Base-by-base conservation (phyloP, 1,140 invertebrate genomes). In the Chrysopa pallens region DNA sequence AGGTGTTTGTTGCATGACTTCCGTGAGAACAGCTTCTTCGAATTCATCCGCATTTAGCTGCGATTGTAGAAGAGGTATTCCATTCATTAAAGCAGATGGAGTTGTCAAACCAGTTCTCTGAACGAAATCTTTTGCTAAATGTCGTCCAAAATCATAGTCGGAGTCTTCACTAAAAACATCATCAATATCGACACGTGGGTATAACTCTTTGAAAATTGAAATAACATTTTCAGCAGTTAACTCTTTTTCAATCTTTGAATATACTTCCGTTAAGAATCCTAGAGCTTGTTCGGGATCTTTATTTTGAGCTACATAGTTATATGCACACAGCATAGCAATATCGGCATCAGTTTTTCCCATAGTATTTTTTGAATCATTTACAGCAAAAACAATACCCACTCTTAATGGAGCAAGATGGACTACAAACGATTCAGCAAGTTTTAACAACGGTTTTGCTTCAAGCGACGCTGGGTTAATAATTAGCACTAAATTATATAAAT, bases 401-500 rank as follows among this genome's bases (percentile, higher is more conserved):
- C 93, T 68, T 13, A 90, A 63, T 2, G 85, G 85, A 9, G 91
- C 87, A 44, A 79, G 79, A 60, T 98, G 90, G 31, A 86, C 71
- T 46, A 90, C 78, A 54, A 98, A 84, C 2, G 90, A 91, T 66
- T 97, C 90, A 1, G 82, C 79, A 47, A 96, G 68, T 61, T 85
- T 81, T 28, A 98, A 59, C 4, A 97, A 60, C 28, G 80, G 74
- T 37, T 71, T 69, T 2, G 81, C 74, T 14, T 72, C 61, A 13
- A 67, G 57, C n/a, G 77, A 73, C 3, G 80, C 66, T 6, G 92
- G 92, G 67, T 98, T 85, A 27, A 94, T 73, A 14, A 96, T 73
- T 38, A 96, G 68, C 9, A 94, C 84, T 57, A 96, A 62, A 65
- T 93, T 88, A 56, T 91, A 98, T 14, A 98, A 72, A 67, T 99